phyloP scores from a whole-genome alignment of 2,888 invertebrate species.

The Coleophora flavipennella region DNA sequence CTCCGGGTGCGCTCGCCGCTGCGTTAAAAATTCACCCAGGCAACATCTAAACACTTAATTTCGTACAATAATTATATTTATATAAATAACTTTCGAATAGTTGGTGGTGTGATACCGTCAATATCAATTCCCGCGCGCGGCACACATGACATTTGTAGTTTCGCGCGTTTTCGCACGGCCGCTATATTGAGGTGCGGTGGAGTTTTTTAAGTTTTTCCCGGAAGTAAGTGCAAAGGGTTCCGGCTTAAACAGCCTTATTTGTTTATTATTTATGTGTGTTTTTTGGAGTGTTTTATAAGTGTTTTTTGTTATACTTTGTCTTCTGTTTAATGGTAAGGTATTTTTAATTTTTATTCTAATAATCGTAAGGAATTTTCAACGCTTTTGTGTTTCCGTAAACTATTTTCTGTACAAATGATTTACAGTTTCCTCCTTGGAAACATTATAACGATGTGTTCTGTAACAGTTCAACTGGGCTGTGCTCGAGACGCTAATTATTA shows the following conservation, averaged over 20 bases:
- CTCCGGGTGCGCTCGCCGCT: slow-evolving; percentile 47
- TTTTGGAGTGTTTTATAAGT: slow-evolving; percentile 26
- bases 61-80: slow-evolving; percentile 26
- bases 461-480: slow-evolving; percentile 15
- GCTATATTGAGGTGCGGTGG: slow-evolving; percentile 37
- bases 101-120: slow-evolving; percentile 15
- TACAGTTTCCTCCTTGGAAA: slow-evolving; percentile 1
- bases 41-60: slow-evolving; percentile 30
- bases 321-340: slow-evolving; percentile 17
- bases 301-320: slow-evolving; percentile 15
- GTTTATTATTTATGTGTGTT: slow-evolving; percentile 12
- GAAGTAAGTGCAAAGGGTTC: slow-evolving; percentile 47
- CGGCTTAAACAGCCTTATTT: slow-evolving; percentile 24
- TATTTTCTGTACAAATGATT: background rate
- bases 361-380: slow-evolving; percentile 7
- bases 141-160: slow-evolving; percentile 23
- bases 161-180: slow-evolving; percentile 41
- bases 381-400: background rate
- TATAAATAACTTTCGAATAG: slow-evolving; percentile 9
- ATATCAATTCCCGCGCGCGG: slow-evolving; percentile 24
- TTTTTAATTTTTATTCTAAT: slow-evolving; percentile 11
- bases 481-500: slow-evolving; percentile 38
- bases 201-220: slow-evolving; percentile 34
- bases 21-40: slow-evolving; percentile 45
- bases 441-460: slow-evolving; percentile 33